phyloP scores from a whole-genome alignment of 2,888 invertebrate species.

The Stenodema calcarata region DNA sequence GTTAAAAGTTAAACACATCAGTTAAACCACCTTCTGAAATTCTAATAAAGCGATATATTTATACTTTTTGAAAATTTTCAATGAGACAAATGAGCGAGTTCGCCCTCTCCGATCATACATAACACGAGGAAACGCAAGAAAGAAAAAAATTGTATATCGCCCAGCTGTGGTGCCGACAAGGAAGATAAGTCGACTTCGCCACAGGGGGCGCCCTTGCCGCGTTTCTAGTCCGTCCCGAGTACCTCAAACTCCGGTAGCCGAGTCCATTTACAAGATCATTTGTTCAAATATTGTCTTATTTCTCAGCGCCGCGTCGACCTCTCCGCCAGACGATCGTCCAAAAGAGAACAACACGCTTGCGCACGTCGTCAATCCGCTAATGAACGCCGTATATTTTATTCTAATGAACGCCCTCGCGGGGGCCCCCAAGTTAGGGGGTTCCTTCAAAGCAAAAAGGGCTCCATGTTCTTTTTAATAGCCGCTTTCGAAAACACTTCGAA shows the following conservation, averaged over 20 bases:
- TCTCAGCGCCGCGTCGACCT: conserved; percentile 44
- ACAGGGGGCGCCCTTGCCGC: background rate
- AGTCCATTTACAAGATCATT: conserved; percentile 44
- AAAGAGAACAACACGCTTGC: conserved; percentile 25
- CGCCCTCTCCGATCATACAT: too few relatives aligned
- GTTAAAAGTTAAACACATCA: too few relatives aligned
- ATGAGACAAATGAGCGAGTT: too few relatives aligned
- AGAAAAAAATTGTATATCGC: background rate
- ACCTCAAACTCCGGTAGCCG: conserved; percentile 37
- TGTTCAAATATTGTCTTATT: conserved; percentile 46
- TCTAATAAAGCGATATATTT: too few relatives aligned
- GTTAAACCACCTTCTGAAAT: too few relatives aligned
- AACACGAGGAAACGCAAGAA: too few relatives aligned
- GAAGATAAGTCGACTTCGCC: background rate
- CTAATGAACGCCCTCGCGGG: conserved; percentile 25
- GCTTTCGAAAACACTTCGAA: background rate
- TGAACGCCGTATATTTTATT: conserved; percentile 40
- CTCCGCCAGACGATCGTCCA: background rate
- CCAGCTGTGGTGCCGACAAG: background rate
- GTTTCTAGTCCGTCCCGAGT: background rate
- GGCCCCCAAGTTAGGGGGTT: background rate
- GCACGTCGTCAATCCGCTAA: conserved; percentile 46
- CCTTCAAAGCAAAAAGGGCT: conserved; percentile 23
- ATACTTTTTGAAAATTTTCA: too few relatives aligned
- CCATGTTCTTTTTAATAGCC: background rate